phyloP scores from a whole-genome alignment of 2,113 vertebrate genomes.

The Redunca redunca region DNA sequence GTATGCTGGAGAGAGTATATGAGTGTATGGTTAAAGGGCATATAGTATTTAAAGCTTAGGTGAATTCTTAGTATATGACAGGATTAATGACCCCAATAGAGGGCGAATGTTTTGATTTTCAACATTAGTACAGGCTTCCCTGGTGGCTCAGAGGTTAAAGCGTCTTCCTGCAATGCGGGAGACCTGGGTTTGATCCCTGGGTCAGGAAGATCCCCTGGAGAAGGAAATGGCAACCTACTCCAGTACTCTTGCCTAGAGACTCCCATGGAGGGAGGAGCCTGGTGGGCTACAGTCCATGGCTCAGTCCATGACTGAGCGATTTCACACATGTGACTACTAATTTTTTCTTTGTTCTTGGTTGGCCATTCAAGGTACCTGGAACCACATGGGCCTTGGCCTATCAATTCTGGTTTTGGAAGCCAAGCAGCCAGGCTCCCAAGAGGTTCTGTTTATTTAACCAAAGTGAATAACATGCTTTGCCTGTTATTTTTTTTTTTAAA shows the following conservation, averaged over 20 bases:
- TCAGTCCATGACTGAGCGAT: too few species aligned
- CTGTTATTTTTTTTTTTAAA: not conserved
- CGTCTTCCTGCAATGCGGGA: too few species aligned
- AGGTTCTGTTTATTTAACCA: not conserved
- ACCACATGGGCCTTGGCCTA: not conserved
- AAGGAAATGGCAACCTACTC: too few species aligned
- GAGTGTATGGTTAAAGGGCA: not conserved
- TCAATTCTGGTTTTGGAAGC: not conserved
- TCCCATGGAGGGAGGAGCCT: too few species aligned
- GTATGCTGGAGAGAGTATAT: not conserved
- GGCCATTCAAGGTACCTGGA: not conserved
- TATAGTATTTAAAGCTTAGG: not conserved
- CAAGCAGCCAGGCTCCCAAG: not conserved
- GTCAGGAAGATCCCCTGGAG: too few species aligned
- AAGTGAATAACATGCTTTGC: constrained; percentile 9
- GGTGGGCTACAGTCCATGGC: too few species aligned
- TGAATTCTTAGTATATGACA: not conserved
- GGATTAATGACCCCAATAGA: not conserved
- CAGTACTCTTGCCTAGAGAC: too few species aligned
- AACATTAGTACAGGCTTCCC: not conserved
- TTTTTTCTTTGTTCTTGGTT: not conserved
- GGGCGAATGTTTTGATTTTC: not conserved
- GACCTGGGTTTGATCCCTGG: too few species aligned
- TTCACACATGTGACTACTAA: not conserved
- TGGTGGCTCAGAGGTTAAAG: too few species aligned